Evolutionary conservation across 2,888 invertebrate genomes (phyloP).

Genomic region (Lutraria lutraria): DNA sequence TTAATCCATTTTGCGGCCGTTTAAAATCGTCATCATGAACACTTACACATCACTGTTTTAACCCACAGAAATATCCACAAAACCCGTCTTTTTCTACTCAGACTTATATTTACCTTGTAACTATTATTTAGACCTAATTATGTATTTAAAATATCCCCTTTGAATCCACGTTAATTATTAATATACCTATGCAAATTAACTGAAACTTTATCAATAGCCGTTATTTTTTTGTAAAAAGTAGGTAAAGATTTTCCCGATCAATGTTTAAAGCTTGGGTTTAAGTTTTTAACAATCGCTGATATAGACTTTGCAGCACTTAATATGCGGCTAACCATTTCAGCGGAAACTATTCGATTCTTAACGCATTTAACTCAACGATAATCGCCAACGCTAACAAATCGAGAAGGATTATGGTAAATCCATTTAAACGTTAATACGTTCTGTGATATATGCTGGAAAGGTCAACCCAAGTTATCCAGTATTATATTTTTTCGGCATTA

Average conservation of each 20-base stretch:
- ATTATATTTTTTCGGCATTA: slow-evolving; percentile 49
- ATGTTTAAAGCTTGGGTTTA: slow-evolving; percentile 13
- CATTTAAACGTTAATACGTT: slow-evolving; percentile 23
- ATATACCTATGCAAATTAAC: background rate
- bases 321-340: slow-evolving; percentile 31
- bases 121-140: background rate
- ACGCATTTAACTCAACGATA: slow-evolving; percentile 17
- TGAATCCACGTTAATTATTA: background rate
- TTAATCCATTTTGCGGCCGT: background rate
- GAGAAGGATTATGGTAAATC: slow-evolving; percentile 33
- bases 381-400: slow-evolving; percentile 34
- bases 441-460: slow-evolving; percentile 31
- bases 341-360: slow-evolving; percentile 29
- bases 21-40: background rate
- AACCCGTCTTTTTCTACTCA: background rate
- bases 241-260: background rate
- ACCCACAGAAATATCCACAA: background rate
- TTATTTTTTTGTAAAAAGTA: background rate
- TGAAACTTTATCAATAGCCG: background rate
- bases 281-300: slow-evolving; percentile 20
- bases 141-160: background rate
- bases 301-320: background rate
- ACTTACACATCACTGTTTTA: background rate
- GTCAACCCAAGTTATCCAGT: slow-evolving; percentile 41
- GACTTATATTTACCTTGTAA: background rate